Base-by-base conservation (phyloP, 1,140 invertebrate genomes). In the Steinernema khuongi region DNA sequence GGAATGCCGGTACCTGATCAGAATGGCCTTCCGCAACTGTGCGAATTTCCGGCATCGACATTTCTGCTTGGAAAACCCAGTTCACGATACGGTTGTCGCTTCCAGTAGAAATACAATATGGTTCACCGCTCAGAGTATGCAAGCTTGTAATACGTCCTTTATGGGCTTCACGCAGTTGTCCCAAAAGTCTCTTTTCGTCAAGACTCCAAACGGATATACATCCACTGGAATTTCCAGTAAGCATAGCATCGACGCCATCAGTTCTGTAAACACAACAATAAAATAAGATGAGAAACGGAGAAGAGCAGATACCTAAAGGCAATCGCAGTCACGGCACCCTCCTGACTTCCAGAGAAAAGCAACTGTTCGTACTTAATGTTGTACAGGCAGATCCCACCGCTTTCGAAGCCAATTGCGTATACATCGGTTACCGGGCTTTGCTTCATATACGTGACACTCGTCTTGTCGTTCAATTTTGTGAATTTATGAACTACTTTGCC, bases 211-310 rank as follows among this genome's bases (percentile, higher is more conserved):
- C 50, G 26, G 50, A 60, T n/a, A 60, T 60, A 22, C 19, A 60
- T 14, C 50, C 50, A 22, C 14, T 22, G 14, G 50, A 60, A 60
- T 60, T 60, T 14, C 50, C 50, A 17, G 50, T 60, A 11, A 60
- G 50, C 50, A 60, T 60, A 11, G 50, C 26, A 4, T 60, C 50
- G 14, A 60, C 50, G 50, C 50, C 50, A 60, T 60, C 50, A 60
- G 50, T 60, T 14, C 50, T 60, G 19, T n/a, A n/a, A n/a, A n/a
- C n/a, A n/a, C n/a, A 60, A 60, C 4, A 60, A 60, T 11, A 4
- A 60, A 60, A 26, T 11, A 60, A 26, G 11, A 4, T 26, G 19
- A n/a, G 14, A 22, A 60, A 22, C 26, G 7, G 4, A 7, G 26
- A 7, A 14, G 7, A 26, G 7, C 11, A 60, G 14, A 17, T 26